phyloP scores from a whole-genome alignment of 2,888 invertebrate genomes.

The Atethmia centrago region DNA sequence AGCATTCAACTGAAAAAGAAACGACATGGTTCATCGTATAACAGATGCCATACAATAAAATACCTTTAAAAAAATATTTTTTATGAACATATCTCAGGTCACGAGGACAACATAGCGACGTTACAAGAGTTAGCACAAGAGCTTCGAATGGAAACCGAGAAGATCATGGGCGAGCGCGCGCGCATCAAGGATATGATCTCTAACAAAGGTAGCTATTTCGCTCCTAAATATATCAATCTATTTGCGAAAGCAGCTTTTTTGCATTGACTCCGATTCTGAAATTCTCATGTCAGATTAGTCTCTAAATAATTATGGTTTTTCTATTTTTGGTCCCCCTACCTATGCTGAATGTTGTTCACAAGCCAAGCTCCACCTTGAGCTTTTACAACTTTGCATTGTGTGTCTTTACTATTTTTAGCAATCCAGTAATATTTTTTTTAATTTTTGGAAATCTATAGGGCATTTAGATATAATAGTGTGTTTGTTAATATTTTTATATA shows the following conservation, averaged over 20 bases:
- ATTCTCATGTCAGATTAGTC: neutral
- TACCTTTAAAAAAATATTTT: neutral
- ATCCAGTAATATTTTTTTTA: neutral
- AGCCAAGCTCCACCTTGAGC: neutral
- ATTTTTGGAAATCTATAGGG: neutral
- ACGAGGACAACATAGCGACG: constrained; percentile 85
- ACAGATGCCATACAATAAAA: neutral
- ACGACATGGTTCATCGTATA: neutral
- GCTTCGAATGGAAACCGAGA: constrained; percentile 86
- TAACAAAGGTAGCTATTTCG: constrained; percentile 80
- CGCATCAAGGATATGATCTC: constrained; percentile 85
- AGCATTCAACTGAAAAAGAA: constrained; percentile 1
- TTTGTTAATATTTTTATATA: too few relatives aligned
- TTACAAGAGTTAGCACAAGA: constrained; percentile 87
- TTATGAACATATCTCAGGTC: constrained; percentile 70
- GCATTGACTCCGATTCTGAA: constrained; percentile 10
- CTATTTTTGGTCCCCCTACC: neutral
- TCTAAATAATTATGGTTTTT: neutral
- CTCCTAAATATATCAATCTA: neutral
- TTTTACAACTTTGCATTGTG: neutral
- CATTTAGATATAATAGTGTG: neutral
- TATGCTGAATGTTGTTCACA: neutral
- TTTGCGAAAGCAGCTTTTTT: neutral
- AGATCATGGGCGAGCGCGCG: constrained; percentile 86
- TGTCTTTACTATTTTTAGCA: neutral